Percentiles rank a stretch among this genome's conserved stretches.
Conservation (phyloP, 2,888 invertebrate genomes). For the Heliconius sara region DNA sequence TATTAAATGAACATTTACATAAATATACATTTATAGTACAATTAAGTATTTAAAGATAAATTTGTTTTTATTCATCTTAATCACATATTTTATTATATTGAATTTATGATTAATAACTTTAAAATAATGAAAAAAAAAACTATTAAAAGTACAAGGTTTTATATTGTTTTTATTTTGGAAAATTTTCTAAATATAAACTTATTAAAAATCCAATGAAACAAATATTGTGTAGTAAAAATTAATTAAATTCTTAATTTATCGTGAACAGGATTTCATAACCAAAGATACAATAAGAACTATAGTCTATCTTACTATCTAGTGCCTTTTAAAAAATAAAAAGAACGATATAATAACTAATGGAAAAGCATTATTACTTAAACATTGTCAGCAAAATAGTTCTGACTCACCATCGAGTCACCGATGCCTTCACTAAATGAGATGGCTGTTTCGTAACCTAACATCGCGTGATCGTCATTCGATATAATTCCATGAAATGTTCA, state of each 20-base stretch:
- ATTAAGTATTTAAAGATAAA: not conserved
- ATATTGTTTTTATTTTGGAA: not conserved
- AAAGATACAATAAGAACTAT: not conserved
- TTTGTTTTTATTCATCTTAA: not conserved
- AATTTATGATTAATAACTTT: too few relatives aligned
- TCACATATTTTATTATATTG: not conserved
- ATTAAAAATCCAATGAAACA: not conserved
- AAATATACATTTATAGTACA: not conserved
- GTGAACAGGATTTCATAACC: not conserved
- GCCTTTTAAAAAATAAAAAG: not conserved
- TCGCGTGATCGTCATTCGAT: constrained; percentile 52
- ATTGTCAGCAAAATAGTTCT: constrained; percentile 39
- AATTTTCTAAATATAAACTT: not conserved
- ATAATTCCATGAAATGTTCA: constrained; percentile 43
- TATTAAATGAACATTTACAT: constrained; percentile 36
- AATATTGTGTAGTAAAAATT: not conserved
- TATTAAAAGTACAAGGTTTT: not conserved
- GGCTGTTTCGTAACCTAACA: constrained; percentile 45
- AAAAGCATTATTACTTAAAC: constrained; percentile 31
- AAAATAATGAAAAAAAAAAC: not conserved
- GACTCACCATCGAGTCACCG: constrained; percentile 42
- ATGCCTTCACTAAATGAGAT: constrained; percentile 44
- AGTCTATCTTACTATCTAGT: too few relatives aligned
- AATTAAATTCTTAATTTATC: not conserved
- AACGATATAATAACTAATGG: constrained; percentile 16